These are phyloP conservation scores for Porites lobata DNA, from an alignment of 92 coral and sea anemone genomes.

Conservation along the genomic window DNA sequence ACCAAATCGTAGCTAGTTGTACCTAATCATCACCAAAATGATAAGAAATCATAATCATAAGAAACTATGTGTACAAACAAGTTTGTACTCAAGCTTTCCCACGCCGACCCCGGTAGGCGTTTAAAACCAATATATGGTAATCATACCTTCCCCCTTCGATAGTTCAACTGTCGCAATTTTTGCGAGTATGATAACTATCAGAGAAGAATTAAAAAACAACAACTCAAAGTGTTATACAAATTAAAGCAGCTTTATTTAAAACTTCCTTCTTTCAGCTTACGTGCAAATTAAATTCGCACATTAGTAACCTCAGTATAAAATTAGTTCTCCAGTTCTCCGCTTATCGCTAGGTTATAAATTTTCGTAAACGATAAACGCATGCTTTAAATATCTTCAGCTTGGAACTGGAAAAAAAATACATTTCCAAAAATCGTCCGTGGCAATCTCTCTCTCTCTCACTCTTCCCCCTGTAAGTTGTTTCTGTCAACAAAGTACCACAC, in stretches of 20 bases:
- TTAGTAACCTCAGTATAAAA: neutral
- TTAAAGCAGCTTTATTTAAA: constrained; percentile 24
- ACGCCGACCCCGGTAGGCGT: too few species aligned
- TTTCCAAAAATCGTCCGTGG: neutral
- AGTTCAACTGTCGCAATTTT: too few species aligned
- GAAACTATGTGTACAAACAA: too few species aligned
- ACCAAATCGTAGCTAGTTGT: too few species aligned
- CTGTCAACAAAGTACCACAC: neutral
- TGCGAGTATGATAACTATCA: neutral
- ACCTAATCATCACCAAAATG: too few species aligned
- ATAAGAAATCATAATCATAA: too few species aligned
- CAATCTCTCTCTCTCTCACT: neutral
- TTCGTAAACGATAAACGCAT: neutral
- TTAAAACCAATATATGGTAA: too few species aligned
- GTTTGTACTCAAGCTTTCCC: too few species aligned
- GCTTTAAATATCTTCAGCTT: constrained; percentile 20
- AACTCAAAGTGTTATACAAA: neutral
- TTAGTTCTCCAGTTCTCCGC: neutral
- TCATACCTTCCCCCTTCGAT: too few species aligned
- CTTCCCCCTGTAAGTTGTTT: neutral
- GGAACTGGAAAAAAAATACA: neutral
- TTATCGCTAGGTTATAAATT: neutral
- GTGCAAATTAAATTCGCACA: constrained; percentile 30
- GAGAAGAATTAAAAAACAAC: neutral
- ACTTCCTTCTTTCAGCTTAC: constrained; percentile 3